phyloP scores from a whole-genome alignment of 1,140 invertebrate species.

The Conus betulinus region DNA sequence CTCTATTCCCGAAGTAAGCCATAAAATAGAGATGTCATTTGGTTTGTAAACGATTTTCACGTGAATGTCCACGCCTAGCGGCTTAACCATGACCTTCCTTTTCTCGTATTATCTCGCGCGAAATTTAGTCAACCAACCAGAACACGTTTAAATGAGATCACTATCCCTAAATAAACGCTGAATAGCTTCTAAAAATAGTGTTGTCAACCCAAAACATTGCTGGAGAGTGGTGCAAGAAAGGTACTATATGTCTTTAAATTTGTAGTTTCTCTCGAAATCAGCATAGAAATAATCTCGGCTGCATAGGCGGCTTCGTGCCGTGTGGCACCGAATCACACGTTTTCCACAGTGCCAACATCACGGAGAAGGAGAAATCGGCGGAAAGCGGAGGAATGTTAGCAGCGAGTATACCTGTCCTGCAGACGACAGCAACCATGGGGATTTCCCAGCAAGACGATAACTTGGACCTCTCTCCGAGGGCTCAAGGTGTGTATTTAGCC shows the following conservation, averaged over 20 bases:
- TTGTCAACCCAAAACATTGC: conserved; percentile 15
- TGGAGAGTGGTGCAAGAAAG: background rate
- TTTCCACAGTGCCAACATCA: background rate
- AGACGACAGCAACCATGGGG: background rate
- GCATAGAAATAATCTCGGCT: background rate
- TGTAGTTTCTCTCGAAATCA: background rate
- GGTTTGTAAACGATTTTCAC: no score
- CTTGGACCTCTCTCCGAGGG: background rate
- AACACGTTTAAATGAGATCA: background rate
- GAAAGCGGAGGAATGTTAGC: background rate
- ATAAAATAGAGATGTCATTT: no score
- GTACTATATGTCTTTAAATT: background rate
- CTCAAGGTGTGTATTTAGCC: background rate
- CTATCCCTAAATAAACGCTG: background rate
- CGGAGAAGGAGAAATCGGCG: background rate
- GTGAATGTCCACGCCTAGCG: no score
- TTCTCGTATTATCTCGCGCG: conserved; percentile 1
- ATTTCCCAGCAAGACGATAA: background rate
- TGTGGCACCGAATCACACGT: background rate
- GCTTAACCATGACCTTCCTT: background rate
- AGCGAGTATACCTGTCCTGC: background rate
- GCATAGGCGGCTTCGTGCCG: background rate
- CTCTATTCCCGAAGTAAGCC: no score
- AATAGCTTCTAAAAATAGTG: conserved; percentile 11
- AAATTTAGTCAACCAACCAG: background rate